Conservation (phyloP, 2,888 invertebrate species). For the Gryllus longicercus region DNA sequence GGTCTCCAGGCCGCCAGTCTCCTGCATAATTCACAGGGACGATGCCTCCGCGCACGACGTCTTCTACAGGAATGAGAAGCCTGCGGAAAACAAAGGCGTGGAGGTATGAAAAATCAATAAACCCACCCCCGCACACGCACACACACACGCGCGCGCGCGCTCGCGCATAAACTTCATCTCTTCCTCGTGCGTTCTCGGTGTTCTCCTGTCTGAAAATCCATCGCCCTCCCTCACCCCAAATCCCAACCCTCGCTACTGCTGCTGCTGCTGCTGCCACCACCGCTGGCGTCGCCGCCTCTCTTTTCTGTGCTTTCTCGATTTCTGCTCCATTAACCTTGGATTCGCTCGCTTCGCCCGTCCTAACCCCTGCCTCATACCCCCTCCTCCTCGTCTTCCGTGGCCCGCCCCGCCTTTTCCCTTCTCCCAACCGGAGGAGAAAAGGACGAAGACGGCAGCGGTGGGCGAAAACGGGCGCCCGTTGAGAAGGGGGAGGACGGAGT, state of each 20-base stretch:
- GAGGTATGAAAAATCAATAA: constrained; percentile 5
- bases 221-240: too few relatives aligned
- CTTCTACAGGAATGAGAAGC: neutral
- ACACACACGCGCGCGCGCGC: neutral
- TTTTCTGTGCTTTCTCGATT: constrained; percentile 17
- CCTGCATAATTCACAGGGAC: too few relatives aligned
- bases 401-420: neutral
- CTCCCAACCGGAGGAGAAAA: neutral
- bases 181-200: neutral
- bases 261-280: too few relatives aligned
- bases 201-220: too few relatives aligned
- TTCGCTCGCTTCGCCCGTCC: neutral
- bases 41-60: too few relatives aligned
- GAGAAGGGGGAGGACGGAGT: neutral
- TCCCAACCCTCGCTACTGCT: too few relatives aligned
- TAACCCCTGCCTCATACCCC: too few relatives aligned
- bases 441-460: too few relatives aligned
- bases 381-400: neutral
- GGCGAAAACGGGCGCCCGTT: neutral
- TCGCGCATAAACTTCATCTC: neutral
- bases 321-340: constrained; percentile 17
- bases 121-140: neutral
- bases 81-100: neutral
- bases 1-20: too few relatives aligned
- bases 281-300: neutral